Conservation (phyloP, 2,888 invertebrate species). For the Tryphoninae sp. region DNA sequence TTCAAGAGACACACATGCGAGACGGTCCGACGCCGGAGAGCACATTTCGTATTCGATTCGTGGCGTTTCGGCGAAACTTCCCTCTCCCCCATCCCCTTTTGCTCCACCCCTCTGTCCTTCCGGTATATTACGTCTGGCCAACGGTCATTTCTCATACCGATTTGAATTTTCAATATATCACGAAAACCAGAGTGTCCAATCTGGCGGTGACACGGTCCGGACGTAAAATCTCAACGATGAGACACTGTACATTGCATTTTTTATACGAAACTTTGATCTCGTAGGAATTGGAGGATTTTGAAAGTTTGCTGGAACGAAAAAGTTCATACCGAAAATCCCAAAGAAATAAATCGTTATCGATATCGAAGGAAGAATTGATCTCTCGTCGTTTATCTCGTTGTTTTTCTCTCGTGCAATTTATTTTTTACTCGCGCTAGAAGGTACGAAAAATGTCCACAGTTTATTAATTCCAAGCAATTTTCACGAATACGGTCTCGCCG, state of each 20-base stretch:
- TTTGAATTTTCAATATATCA: constrained; percentile 53
- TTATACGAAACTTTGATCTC: not conserved
- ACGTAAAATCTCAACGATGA: not conserved
- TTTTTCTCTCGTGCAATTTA: too few relatives aligned
- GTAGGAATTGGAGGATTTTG: not conserved
- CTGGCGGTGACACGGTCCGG: not conserved
- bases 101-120: not conserved
- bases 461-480: too few relatives aligned
- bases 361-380: not conserved
- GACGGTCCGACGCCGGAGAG: constrained; percentile 35
- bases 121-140: not conserved
- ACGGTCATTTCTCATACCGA: constrained; percentile 18
- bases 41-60: constrained; percentile 55
- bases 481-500: not conserved
- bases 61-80: constrained; percentile 21
- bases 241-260: not conserved
- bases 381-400: not conserved
- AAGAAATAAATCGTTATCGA: too few relatives aligned
- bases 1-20: constrained; percentile 20
- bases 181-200: constrained; percentile 1
- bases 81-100: not conserved
- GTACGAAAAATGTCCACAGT: too few relatives aligned
- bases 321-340: not conserved
- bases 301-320: not conserved
- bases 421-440: too few relatives aligned